These are phyloP conservation scores for Microplitis mediator DNA, from an alignment of 1,140 invertebrate species.

Conservation along the genomic window DNA sequence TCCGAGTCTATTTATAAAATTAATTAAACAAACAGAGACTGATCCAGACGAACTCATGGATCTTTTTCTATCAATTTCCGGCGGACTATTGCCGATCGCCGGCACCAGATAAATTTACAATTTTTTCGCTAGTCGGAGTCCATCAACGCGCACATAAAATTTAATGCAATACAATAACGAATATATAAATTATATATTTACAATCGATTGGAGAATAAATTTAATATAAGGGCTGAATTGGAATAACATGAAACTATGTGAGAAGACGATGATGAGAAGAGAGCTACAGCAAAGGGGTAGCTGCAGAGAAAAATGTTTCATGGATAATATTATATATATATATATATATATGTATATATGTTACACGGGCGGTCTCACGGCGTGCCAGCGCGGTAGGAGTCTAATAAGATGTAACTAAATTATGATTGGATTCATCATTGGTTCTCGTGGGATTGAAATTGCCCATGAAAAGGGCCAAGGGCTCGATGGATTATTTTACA, in stretches of 20 bases:
- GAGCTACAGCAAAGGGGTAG: slow-evolving; percentile 14
- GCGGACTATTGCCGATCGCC: no score
- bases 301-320: slow-evolving; percentile 44
- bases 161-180: no score
- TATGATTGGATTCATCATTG: slow-evolving; percentile 63
- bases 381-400: slow-evolving; percentile 57
- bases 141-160: no score
- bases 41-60: no score
- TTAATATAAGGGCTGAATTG: background rate
- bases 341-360: slow-evolving; percentile 31
- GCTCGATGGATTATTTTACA: slow-evolving; percentile 18
- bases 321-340: slow-evolving; percentile 50
- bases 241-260: background rate
- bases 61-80: no score
- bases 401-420: slow-evolving; percentile 63
- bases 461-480: slow-evolving; percentile 45
- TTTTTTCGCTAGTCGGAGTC: no score
- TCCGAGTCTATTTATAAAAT: no score
- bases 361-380: slow-evolving; percentile 57
- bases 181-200: no score
- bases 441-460: slow-evolving; percentile 53
- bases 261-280: slow-evolving; percentile 1
- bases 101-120: no score
- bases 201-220: no score
- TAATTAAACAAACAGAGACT: no score